A percentile compares a stretch with the other conserved stretches of the same genome.
These are phyloP conservation scores for Apocrypta bakeri DNA, from an alignment of 1,140 invertebrate species.

Conservation along the genomic window DNA sequence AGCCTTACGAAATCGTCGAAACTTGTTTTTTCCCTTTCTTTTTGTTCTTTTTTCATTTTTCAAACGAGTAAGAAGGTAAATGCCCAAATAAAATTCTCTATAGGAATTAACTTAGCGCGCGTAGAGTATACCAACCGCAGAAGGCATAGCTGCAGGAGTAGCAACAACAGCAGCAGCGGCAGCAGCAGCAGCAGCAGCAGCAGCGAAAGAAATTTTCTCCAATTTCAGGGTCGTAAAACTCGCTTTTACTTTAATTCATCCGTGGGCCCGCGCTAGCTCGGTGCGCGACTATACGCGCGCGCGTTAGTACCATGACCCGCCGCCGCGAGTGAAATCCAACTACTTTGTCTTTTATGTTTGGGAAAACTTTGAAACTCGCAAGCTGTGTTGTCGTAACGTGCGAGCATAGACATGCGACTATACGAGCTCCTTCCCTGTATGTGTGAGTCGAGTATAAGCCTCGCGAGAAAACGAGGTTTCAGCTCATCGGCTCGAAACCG, in stretches of 20 bases:
- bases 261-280: not conserved
- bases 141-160: not conserved
- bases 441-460: not conserved
- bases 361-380: conserved; percentile 42
- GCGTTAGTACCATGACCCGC: conserved; percentile 11
- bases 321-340: conserved; percentile 36
- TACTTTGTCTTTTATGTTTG: conserved; percentile 48
- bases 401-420: not conserved
- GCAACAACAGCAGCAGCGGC: not conserved
- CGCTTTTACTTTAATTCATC: conserved; percentile 51
- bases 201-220: conserved; percentile 49
- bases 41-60: conserved; percentile 18
- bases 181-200: not conserved
- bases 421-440: not conserved
- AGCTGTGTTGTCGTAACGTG: conserved; percentile 34
- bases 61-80: conserved; percentile 2
- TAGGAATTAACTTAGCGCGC: conserved; percentile 10
- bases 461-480: conserved; percentile 43
- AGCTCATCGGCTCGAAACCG: conserved; percentile 34
- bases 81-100: conserved; percentile 4
- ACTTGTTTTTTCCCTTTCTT: conserved; percentile 14
- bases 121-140: not conserved
- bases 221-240: conserved; percentile 50
- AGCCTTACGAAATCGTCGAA: not conserved
- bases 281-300: not conserved